Evolutionary conservation across 2,888 invertebrate genomes (phyloP), one percentile per base, ranked within the genome.

Genomic region (Phalera bucephala): DNA sequence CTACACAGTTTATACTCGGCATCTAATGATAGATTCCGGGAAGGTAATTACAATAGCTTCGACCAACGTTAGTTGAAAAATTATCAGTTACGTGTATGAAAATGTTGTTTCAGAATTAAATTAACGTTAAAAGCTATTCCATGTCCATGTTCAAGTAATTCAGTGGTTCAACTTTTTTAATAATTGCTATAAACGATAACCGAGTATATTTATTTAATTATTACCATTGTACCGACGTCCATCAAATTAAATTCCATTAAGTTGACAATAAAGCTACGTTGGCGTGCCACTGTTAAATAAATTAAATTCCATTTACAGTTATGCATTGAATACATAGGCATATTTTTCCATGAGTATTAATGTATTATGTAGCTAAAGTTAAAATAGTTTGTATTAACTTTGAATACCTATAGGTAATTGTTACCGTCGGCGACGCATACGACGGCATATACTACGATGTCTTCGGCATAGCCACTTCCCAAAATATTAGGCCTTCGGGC

Each of bases 201-300:
- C 5, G 40, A 39, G 33, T 34, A 36, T 20, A 27, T 31, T 53
- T 26, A 8, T 37, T 17, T 27, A 39, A 36, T 44, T 34, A 46
- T 26, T 52, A 26, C 45, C 33, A 23, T 22, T 39, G 27, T 23
- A 35, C 40, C 11, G 40, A 44, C 38, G 38, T 29, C 36, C 45
- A 50, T 54, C 47, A 47, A 44, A 47, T 44, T 47, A 42, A 36
- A 55, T 37, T 50, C 47, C 46, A 59, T 55, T 58, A 59, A 23
- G 19, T 39, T 29, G 37, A 51, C 38, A 41, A 37, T 34, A 13
- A 33, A 35, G 23, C 32, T 43, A 27, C 33, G 20, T 29, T 44
- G 33, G 38, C 55, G 36, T 49, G 53, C 40, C 14, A 30, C 36
- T 40, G 32, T 42, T 36, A 41, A 46, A 55, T 50, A 57, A 52